These are phyloP conservation scores for Oligia latruncula DNA, from an alignment of 2,888 invertebrate species.

Conservation along the genomic window DNA sequence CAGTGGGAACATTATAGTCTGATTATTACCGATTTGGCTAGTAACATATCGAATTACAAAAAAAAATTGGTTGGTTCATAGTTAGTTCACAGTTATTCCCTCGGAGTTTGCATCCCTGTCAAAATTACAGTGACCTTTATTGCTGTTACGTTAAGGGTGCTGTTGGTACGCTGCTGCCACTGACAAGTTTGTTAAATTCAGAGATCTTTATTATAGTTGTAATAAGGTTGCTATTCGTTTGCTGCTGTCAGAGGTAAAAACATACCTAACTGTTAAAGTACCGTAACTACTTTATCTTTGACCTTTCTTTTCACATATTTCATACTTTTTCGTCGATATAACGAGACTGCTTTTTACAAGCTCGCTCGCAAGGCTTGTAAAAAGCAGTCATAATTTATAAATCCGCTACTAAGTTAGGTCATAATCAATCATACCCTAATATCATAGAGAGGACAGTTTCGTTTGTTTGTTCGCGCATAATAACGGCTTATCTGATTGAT, in stretches of 20 bases:
- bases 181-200: no score
- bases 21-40: not conserved
- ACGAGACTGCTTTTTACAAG: not conserved
- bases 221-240: no score
- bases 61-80: no score
- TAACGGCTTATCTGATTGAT: slow-evolving; percentile 50
- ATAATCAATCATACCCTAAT: slow-evolving; percentile 58
- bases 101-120: no score
- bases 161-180: no score
- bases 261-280: not conserved
- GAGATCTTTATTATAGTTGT: no score
- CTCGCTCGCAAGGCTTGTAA: no score
- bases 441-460: slow-evolving; percentile 42
- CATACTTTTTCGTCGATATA: not conserved
- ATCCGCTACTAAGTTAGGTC: slow-evolving; percentile 5
- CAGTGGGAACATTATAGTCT: no score
- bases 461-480: slow-evolving; percentile 51
- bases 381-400: no score
- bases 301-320: not conserved
- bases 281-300: not conserved
- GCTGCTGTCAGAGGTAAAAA: not conserved
- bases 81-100: no score
- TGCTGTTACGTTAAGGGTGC: no score
- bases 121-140: no score
- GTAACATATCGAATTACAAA: not conserved